phyloP scores from a whole-genome alignment of 2,113 vertebrate genomes.

The Callospermophilus lateralis region DNA sequence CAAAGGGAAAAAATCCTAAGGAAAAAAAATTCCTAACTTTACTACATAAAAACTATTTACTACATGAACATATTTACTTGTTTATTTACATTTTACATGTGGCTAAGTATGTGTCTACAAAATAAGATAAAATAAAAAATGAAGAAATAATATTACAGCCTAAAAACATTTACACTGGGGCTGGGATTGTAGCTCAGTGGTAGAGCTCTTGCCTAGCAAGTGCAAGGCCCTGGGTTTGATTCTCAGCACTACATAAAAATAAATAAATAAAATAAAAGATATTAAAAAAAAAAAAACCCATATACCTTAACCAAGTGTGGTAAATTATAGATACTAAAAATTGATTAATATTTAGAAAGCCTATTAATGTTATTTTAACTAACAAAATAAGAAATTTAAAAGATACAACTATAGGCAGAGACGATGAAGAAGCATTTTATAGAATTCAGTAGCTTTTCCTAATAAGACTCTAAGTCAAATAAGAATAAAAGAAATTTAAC shows the following conservation, averaged over 20 bases:
- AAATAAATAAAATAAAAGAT: background rate
- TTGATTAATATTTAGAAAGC: too few relatives aligned
- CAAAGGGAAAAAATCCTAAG: background rate
- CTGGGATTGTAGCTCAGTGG: too few relatives aligned
- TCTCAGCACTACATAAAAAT: too few relatives aligned
- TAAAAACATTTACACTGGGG: too few relatives aligned
- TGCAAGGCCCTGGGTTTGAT: too few relatives aligned
- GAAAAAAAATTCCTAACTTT: background rate
- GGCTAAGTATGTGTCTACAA: background rate
- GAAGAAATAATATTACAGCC: background rate
- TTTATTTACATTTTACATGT: background rate
- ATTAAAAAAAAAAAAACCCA: too few relatives aligned
- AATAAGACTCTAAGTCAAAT: background rate
- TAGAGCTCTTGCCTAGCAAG: too few relatives aligned
- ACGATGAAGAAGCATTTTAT: background rate
- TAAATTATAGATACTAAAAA: too few relatives aligned
- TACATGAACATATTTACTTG: background rate
- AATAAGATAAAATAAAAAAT: background rate
- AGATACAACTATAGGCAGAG: background rate
- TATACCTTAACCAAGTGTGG: too few relatives aligned
- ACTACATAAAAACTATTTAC: background rate
- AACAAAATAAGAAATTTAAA: too few relatives aligned
- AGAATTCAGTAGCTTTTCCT: background rate
- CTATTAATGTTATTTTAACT: too few relatives aligned
- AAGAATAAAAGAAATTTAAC: background rate